These are phyloP conservation scores for Drosophila ezoana DNA, from an alignment of 2,888 invertebrate genomes.

Conservation along the genomic window DNA sequence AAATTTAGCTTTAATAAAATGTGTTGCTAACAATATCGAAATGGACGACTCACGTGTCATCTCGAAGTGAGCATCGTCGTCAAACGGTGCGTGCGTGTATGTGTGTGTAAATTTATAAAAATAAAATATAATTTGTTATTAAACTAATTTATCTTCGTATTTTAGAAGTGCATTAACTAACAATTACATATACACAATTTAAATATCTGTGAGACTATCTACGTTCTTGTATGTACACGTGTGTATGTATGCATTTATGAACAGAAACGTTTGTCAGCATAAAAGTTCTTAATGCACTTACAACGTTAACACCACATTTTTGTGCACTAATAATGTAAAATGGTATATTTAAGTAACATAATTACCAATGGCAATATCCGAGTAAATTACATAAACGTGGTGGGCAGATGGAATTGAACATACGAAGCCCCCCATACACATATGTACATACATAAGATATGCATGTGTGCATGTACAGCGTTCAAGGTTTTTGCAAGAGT, in stretches of 20 bases:
- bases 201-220: neutral
- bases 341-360: neutral
- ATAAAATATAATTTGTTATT: conserved; percentile 13
- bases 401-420: conserved; percentile 8
- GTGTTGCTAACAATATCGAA: conserved; percentile 24
- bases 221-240: neutral
- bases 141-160: conserved; percentile 3
- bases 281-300: neutral
- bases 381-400: conserved; percentile 37
- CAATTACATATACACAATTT: neutral
- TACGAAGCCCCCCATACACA: conserved; percentile 16
- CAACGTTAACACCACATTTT: neutral
- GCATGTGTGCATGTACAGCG: conserved; percentile 26
- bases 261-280: conserved; percentile 2
- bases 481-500: conserved; percentile 57
- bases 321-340: neutral
- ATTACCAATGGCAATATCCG: neutral
- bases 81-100: conserved; percentile 40
- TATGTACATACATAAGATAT: conserved; percentile 6
- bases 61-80: conserved; percentile 40
- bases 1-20: neutral
- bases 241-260: neutral
- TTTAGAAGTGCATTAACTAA: neutral
- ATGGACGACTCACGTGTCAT: conserved; percentile 19
- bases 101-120: conserved; percentile 33